These are phyloP conservation scores for Neopelma chrysocephalum DNA, from an alignment of 2,797 vertebrate genomes.

Conservation along the genomic window DNA sequence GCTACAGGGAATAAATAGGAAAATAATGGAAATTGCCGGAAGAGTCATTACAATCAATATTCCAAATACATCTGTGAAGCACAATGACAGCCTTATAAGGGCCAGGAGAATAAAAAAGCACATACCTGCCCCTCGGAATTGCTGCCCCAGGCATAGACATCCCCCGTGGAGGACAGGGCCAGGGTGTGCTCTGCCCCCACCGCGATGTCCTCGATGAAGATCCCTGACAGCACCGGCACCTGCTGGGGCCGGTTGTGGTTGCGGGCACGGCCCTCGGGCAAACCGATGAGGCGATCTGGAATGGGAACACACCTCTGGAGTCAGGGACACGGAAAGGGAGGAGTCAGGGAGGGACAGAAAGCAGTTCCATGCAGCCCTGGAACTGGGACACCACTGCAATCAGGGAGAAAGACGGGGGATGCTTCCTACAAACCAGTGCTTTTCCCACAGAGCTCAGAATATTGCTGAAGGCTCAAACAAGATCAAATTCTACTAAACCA, in stretches of 20 bases:
- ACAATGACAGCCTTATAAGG: fast-evolving
- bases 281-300: conserved; percentile 83
- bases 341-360: background rate
- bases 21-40: background rate
- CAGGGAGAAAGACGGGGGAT: background rate
- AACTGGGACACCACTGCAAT: background rate
- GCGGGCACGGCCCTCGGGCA: conserved; percentile 84
- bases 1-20: background rate
- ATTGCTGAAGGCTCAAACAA: background rate
- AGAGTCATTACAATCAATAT: fast-evolving
- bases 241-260: conserved; percentile 85
- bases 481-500: background rate
- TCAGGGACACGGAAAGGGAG: background rate
- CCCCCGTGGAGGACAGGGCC: conserved; percentile 78
- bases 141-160: conserved; percentile 85
- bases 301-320: background rate
- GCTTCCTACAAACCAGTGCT: background rate
- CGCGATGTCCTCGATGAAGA: conserved; percentile 82
- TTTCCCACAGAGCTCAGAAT: background rate
- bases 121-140: conserved; percentile 85
- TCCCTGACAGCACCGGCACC: conserved; percentile 77
- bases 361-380: too few relatives aligned
- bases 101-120: background rate
- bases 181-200: conserved; percentile 85
- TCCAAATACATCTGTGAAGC: background rate